phyloP scores from a whole-genome alignment of 2,113 vertebrate genomes.

The Panurus biarmicus region DNA sequence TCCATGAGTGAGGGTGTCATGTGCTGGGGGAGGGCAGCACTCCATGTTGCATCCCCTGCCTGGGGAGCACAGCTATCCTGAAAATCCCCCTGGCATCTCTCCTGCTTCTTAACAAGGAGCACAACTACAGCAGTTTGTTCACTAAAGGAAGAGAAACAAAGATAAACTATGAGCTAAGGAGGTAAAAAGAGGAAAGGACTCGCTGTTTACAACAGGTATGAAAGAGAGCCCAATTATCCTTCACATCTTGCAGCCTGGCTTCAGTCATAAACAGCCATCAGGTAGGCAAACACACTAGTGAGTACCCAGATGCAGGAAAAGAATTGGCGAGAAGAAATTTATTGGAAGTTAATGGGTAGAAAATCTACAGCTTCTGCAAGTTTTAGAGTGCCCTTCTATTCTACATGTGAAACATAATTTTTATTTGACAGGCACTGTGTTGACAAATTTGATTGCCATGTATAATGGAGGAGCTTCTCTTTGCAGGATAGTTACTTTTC shows the following conservation, averaged over 20 bases:
- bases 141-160: not conserved
- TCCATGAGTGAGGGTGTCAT: fast-evolving
- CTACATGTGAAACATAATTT: not conserved
- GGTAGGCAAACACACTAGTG: not conserved
- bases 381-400: not conserved
- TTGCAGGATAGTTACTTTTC: not conserved
- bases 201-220: not conserved
- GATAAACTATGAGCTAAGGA: not conserved
- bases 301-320: not conserved
- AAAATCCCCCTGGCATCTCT: not conserved
- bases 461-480: not conserved
- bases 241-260: not conserved
- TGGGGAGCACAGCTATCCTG: not conserved
- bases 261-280: not conserved
- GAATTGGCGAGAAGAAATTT: not conserved
- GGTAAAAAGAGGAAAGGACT: not conserved
- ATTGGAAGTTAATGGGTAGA: not conserved
- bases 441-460: not conserved
- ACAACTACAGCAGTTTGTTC: not conserved
- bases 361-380: not conserved
- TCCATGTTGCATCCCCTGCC: fast-evolving
- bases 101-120: not conserved
- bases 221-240: not conserved
- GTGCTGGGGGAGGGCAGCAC: not conserved
- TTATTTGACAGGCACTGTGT: not conserved